These are phyloP conservation scores for Aspidiotus rigidus DNA, from an alignment of 2,888 invertebrate genomes.

Conservation along the genomic window DNA sequence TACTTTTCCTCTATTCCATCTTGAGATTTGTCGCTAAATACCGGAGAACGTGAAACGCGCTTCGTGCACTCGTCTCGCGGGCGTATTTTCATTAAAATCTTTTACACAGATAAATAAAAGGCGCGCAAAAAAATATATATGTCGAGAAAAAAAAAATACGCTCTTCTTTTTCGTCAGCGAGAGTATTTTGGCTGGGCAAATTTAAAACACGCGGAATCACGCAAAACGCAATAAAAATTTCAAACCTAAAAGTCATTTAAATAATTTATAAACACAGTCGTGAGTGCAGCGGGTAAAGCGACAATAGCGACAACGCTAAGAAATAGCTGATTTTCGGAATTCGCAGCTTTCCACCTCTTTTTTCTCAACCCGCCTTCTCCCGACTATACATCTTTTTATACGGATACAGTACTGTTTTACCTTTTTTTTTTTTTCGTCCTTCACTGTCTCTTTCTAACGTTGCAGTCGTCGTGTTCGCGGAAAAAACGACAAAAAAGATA, in stretches of 20 bases:
- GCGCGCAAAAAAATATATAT: not conserved
- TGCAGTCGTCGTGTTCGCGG: not conserved
- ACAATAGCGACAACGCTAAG: not conserved
- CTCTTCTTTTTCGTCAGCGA: not conserved
- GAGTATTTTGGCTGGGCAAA: slow-evolving; percentile 14
- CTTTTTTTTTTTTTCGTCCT: not conserved
- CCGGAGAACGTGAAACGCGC: no score
- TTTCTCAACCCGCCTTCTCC: not conserved
- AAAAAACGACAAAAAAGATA: slow-evolving; percentile 29
- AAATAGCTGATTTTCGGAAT: slow-evolving; percentile 28
- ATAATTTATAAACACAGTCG: slow-evolving; percentile 22
- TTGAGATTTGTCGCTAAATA: no score
- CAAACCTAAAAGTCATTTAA: slow-evolving; percentile 29
- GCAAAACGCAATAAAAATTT: slow-evolving; percentile 26
- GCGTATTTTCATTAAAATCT: slow-evolving; percentile 1
- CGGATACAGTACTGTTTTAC: not conserved
- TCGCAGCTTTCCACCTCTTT: slow-evolving; percentile 7
- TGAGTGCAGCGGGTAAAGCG: no score
- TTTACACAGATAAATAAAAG: not conserved
- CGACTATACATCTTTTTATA: not conserved
- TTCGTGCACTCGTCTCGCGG: no score
- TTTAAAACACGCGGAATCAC: slow-evolving; percentile 25
- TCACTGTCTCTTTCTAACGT: not conserved
- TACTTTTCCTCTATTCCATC: no score
- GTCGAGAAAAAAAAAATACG: not conserved